Evolutionary conservation across 2,888 invertebrate genomes (phyloP), one percentile per base, ranked within the genome.

Genomic region (Abrostola triplasia): DNA sequence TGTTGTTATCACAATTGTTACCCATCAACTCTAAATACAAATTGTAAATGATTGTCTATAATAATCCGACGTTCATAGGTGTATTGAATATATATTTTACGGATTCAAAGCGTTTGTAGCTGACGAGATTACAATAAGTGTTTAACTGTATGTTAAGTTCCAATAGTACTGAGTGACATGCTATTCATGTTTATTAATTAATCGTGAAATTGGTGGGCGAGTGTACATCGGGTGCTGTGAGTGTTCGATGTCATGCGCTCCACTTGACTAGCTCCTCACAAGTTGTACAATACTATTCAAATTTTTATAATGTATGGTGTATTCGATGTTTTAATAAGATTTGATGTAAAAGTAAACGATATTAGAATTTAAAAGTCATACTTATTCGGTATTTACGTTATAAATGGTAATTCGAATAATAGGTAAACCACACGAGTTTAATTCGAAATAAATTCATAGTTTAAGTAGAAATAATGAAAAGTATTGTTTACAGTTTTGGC

Each of bases 161-260:
- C 24, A 40, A 6, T 64, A n/a, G 9, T 58, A 37, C 44, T 50
- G 10, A 47, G 50, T 60, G 48, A 37, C 56, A 54, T 47, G 63
- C 38, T 59, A 40, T 60, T 64, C 41, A 70, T 64, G 64, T 75
- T 72, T 57, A 74, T 59, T 57, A 58, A 64, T 54, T 69, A 64
- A 64, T 58, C 37, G 48, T 64, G 36, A 37, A 49, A 58, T 44
- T 42, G 38, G 47, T 12, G 57, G 60, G 59, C 59, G 71, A 55
- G 57, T 41, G 36, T 6, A 36, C 7, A 11, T 35, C 12, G 11
- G 7, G 36, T 47, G 8, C 13, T 47, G 2, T 47, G 1, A 24
- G 24, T 13, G 9, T 9, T 9, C 13, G 12, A 13, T 7, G 24
- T 12, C 5, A 24, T 9, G 41, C 12, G 42, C 44, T 24, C 24